phyloP scores from a whole-genome alignment of 2,797 vertebrate genomes.

The Lepus townsendii region DNA sequence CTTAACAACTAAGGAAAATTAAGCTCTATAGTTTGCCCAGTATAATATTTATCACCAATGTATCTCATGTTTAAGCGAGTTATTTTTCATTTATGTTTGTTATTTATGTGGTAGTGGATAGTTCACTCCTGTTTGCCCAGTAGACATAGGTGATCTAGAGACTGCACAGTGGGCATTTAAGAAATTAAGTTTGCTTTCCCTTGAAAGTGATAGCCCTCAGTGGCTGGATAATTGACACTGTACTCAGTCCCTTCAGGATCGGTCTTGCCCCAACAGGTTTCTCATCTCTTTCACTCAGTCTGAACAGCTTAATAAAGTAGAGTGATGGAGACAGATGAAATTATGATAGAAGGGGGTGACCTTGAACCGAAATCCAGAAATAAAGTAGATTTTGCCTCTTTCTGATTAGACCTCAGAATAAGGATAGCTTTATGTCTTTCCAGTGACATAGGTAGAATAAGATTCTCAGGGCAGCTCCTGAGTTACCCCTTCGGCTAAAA shows the following conservation, averaged over 20 bases:
- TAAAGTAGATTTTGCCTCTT: not conserved
- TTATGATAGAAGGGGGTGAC: not conserved
- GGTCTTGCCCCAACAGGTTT: constrained; percentile 62
- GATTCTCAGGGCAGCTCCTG: constrained; percentile 9
- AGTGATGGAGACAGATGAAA: constrained; percentile 37
- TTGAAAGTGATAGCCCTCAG: constrained; percentile 31
- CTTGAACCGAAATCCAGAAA: constrained; percentile 47
- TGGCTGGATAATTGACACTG: constrained; percentile 3
- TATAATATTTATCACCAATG: not conserved
- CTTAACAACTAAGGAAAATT: constrained; percentile 50
- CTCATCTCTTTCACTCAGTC: constrained; percentile 34
- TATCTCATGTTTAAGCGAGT: constrained; percentile 52
- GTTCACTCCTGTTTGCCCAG: constrained; percentile 40
- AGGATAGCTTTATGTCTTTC: constrained; percentile 47
- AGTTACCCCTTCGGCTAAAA: constrained; percentile 57
- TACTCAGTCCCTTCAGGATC: not conserved
- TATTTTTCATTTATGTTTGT: constrained; percentile 50
- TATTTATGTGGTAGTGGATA: constrained; percentile 3
- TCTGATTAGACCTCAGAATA: constrained; percentile 55
- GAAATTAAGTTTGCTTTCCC: constrained; percentile 58
- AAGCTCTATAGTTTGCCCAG: constrained; percentile 52
- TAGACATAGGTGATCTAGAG: not conserved
- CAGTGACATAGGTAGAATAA: constrained; percentile 7
- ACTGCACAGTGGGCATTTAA: not conserved
- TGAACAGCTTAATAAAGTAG: constrained; percentile 54